Base-by-base conservation (phyloP, 2,888 invertebrate species). In the Nomada flava region DNA sequence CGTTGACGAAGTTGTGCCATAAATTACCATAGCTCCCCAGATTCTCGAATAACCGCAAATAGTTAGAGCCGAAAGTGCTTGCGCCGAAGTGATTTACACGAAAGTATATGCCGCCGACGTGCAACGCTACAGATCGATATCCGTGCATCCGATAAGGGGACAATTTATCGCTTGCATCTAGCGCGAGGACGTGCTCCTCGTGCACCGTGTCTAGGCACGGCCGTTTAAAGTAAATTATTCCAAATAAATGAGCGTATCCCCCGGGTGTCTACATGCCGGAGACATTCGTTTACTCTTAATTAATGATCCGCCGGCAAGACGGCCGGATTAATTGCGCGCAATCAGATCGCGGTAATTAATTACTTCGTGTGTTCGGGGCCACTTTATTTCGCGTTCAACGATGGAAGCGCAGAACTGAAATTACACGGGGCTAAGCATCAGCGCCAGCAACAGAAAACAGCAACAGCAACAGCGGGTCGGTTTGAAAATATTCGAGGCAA, bases 341-440 rank as follows among this genome's bases (percentile, higher is more conserved):
- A 88, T 88, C 89, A 85, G 87, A 88, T 88, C 85, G 79, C 82
- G 67, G 86, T 88, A 88, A 88, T 88, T 88, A 88, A 88, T 88
- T 89, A 76, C 86, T 64, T 68, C 77, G 83, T 77, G 89, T 77
- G 87, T 85, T 81, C 81, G 82, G 69, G 82, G 76, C 79, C 86
- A 89, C 89, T 88, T 88, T 88, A 87, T 87, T 88, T 81, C 65
- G 82, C 88, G 76, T 82, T 64, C 76, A 70, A 63, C 78, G 83
- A 83, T 63, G 71, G 70, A 75, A 59, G 57, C 63, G 26, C 55
- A 67, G 69, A 77, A 80, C 76, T 73, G 80, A 86, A 85, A 82
- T 80, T 85, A 82, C 71, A 36, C 67, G 36, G 53, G 57, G 62
- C 68, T 50, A 23, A 20, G 23, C n/a, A 57, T 20, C 53, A 20